These are phyloP conservation scores for Scylla paramamosain DNA, from an alignment of 1,140 invertebrate genomes.

Conservation along the genomic window DNA sequence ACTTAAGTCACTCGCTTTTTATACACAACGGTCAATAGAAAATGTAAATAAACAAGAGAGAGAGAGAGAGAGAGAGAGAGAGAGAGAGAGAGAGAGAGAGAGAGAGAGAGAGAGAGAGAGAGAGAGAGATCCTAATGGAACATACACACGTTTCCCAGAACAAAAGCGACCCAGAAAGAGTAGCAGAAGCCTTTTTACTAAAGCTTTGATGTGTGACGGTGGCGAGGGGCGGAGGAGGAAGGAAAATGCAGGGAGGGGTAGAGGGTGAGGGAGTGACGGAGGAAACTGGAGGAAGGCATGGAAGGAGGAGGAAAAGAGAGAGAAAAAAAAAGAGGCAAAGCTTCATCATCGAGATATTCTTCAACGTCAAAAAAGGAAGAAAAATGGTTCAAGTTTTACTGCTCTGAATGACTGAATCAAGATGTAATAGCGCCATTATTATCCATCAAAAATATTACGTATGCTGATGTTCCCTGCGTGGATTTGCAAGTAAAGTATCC, in stretches of 20 bases:
- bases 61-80: not conserved
- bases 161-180: too few relatives aligned
- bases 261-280: not conserved
- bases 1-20: too few relatives aligned
- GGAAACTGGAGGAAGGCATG: not conserved
- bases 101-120: not conserved
- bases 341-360: not conserved
- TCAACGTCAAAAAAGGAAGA: not conserved
- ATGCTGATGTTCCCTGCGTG: too few relatives aligned
- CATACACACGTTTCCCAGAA: too few relatives aligned
- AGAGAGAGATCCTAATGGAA: too few relatives aligned
- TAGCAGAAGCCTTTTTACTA: too few relatives aligned
- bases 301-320: not conserved
- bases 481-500: too few relatives aligned
- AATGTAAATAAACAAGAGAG: too few relatives aligned
- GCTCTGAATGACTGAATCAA: not conserved
- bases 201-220: too few relatives aligned
- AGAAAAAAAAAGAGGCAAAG: not conserved
- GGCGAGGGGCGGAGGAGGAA: not conserved
- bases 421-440: not conserved
- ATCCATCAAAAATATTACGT: too few relatives aligned
- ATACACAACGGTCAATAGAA: too few relatives aligned
- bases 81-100: not conserved
- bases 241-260: not conserved
- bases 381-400: not conserved